Base-by-base conservation (phyloP, 2,113 vertebrate genomes). In the Campylorhamphus procurvoides region DNA sequence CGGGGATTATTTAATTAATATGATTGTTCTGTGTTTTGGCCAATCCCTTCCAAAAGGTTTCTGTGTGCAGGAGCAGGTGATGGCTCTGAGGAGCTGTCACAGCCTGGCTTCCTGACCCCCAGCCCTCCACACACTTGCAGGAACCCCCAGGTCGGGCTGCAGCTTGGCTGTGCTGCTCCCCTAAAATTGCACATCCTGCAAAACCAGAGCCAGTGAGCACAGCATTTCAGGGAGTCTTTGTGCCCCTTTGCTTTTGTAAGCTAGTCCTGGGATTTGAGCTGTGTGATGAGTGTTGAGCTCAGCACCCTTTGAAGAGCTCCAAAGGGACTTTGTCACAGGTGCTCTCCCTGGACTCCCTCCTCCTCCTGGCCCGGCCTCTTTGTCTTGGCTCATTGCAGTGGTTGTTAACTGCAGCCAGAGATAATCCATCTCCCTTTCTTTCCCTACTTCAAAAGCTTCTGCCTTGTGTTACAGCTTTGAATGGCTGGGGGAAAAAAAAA, bases 381-480 rank as follows among this genome's bases (percentile, higher is more conserved):
- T 85, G 89, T 74, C 86, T 52, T 73, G 85, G 39, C 78, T 79
- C 59, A 6, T 60, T 22, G 25, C 12, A 7, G 62, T 91, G 53
- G 11, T 53, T 77, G 62, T 49, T 95, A 91, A 80, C 82, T 91
- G 91, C 74, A 90, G 77, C 86, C 90, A 90, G 83, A 84, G 56
- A 74, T 72, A 47, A 92, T 84, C 92, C 71, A 24, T 67, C 78
- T 95, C 68, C 63, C 47, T 94, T 93, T 91, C 85, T 86, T 74
- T 64, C 60, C 42, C 44, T 68, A 44, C 90, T 90, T 96, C 94
- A 92, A 89, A 90, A 64, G 33, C 64, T 80, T 75, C 81, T 92
- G 56, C 47, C 85, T 67, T 83, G 40, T 75, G 52, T 28, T 84
- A 39, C 28, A 82, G 90, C 76, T 93, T 75, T 92, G 90, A 91